phyloP scores from a whole-genome alignment of 2,888 invertebrate genomes.

The Andrena praecox region DNA sequence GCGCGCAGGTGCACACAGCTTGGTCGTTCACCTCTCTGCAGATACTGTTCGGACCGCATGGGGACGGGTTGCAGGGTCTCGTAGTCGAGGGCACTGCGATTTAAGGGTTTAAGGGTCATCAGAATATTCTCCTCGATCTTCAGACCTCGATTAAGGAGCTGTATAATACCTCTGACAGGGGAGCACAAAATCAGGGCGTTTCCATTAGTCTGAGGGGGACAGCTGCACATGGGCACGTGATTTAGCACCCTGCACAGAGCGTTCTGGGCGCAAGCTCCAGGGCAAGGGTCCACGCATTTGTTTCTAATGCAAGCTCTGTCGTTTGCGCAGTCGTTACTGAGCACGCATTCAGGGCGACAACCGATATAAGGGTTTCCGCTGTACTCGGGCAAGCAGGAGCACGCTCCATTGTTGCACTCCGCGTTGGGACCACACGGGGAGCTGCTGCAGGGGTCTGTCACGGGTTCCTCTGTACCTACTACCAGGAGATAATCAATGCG shows the following conservation, averaged over 20 bases:
- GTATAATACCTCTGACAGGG: constrained; percentile 85
- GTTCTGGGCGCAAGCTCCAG: constrained; percentile 90
- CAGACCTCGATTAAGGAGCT: not conserved
- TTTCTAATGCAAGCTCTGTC: constrained; percentile 84
- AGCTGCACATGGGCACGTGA: constrained; percentile 87
- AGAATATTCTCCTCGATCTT: not conserved
- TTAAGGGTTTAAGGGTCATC: not conserved
- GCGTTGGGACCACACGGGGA: constrained; percentile 90
- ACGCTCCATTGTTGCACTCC: constrained; percentile 87
- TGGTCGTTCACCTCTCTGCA: constrained; percentile 87
- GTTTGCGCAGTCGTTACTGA: constrained; percentile 84
- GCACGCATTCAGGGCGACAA: constrained; percentile 84
- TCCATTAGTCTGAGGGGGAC: constrained; percentile 89
- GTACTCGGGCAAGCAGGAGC: constrained; percentile 88
- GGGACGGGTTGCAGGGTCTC: constrained; percentile 91
- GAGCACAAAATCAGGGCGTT: constrained; percentile 89
- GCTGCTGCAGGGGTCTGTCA: constrained; percentile 88
- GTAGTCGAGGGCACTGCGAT: constrained; percentile 84
- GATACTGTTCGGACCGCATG: constrained; percentile 92
- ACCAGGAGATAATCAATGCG: constrained; percentile 1
- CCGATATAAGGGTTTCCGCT: constrained; percentile 87
- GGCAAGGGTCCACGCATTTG: constrained; percentile 87
- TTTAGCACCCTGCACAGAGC: constrained; percentile 91
- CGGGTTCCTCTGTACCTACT: constrained; percentile 23
- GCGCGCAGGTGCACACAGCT: constrained; percentile 90